These are phyloP conservation scores for Pasiphila rectangulata DNA, from an alignment of 2,888 invertebrate species.

Conservation along the genomic window DNA sequence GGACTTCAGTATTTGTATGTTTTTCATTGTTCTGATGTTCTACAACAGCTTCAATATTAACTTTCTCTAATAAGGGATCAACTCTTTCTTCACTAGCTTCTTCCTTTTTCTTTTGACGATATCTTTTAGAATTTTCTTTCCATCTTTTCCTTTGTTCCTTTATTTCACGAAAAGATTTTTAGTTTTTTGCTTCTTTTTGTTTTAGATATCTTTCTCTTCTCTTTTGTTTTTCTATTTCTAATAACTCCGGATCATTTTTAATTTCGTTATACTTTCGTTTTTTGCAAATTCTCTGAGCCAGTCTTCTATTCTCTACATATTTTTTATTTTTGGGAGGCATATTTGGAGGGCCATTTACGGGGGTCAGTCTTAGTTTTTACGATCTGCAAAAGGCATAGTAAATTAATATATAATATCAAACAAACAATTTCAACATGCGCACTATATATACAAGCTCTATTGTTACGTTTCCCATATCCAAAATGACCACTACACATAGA, in stretches of 20 bases:
- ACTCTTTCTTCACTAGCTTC: slow-evolving; percentile 9
- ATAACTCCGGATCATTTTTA: slow-evolving; percentile 1
- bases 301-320: not conserved
- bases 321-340: slow-evolving; percentile 7
- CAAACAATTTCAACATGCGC: not conserved
- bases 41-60: slow-evolving; percentile 11
- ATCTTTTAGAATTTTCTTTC: not conserved
- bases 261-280: no score
- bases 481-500: not conserved
- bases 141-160: not conserved
- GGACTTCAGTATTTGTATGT: slow-evolving; percentile 9
- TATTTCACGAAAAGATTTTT: slow-evolving; percentile 3
- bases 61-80: slow-evolving; percentile 11
- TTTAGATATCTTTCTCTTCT: slow-evolving; percentile 6
- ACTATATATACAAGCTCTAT: not conserved
- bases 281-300: slow-evolving; percentile 3
- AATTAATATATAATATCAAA: not conserved
- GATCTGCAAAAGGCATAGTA: not conserved
- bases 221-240: slow-evolving; percentile 7
- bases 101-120: slow-evolving; percentile 5
- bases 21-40: slow-evolving; percentile 11
- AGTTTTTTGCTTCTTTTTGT: not conserved
- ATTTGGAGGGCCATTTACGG: not conserved
- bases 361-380: not conserved
- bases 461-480: not conserved